A percentile compares a stretch with the other conserved stretches of the same genome.
These are phyloP conservation scores for Sebastes matsubarae DNA, from an alignment of 2,797 vertebrate genomes.

Conservation along the genomic window DNA sequence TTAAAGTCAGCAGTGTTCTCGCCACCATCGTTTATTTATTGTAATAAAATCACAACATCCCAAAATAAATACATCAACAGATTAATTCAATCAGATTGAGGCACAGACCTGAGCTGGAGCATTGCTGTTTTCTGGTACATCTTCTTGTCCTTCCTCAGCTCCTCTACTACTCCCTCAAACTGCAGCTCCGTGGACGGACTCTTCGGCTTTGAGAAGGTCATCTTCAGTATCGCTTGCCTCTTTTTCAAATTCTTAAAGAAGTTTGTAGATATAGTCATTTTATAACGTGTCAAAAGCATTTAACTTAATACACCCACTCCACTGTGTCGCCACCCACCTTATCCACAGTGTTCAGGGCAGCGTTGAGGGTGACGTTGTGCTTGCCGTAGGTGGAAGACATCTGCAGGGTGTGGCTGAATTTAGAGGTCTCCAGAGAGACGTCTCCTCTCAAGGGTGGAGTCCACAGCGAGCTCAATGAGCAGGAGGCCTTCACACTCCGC, in stretches of 20 bases:
- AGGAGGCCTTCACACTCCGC: slow-evolving; percentile 72
- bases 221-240: slow-evolving; percentile 71
- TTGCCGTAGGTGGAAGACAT: slow-evolving; percentile 80
- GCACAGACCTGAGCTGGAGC: slow-evolving; percentile 83
- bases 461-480: slow-evolving; percentile 84
- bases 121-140: slow-evolving; percentile 84
- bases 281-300: neutral
- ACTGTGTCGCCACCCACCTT: slow-evolving; percentile 76
- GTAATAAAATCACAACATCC: neutral
- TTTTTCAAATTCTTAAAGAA: slow-evolving; percentile 79
- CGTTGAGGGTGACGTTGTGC: slow-evolving; percentile 82
- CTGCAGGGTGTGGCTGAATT: slow-evolving; percentile 75
- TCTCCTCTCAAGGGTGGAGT: slow-evolving; percentile 80
- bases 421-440: slow-evolving; percentile 80
- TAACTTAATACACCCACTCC: neutral
- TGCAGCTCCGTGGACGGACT: slow-evolving; percentile 73
- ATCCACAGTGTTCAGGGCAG: slow-evolving; percentile 73
- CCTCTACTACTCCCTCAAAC: slow-evolving; percentile 85
- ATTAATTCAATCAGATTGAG: neutral
- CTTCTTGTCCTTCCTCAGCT: slow-evolving; percentile 80
- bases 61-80: neutral
- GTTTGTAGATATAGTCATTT: neutral
- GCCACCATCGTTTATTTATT: neutral
- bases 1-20: neutral
- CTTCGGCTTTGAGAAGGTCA: slow-evolving; percentile 69